Conservation (phyloP, 2,797 vertebrate species). For the Nyctibius grandis region DNA sequence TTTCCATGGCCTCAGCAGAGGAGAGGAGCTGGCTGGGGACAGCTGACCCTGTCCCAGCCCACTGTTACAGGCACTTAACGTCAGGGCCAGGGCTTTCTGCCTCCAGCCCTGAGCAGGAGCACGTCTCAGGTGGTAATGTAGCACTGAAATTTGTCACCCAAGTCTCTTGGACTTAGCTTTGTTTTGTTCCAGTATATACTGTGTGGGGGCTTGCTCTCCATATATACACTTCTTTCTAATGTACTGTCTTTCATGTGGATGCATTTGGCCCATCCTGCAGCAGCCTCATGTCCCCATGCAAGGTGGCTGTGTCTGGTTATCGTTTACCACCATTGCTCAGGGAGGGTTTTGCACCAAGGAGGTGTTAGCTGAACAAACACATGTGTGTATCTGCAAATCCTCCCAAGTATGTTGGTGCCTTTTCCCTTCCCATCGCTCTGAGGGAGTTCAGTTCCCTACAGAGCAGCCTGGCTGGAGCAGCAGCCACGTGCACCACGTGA, state of each 20-base stretch:
- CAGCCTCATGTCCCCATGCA: not conserved
- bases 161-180: not conserved
- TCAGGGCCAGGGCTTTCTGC: not conserved
- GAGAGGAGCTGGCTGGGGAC: not conserved
- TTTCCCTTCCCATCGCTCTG: not conserved
- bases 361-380: not conserved
- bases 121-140: not conserved
- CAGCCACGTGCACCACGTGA: not conserved
- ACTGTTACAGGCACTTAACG: not conserved
- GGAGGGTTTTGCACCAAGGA: not conserved
- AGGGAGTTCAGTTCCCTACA: accelerated
- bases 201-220: not conserved
- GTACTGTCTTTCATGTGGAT: not conserved
- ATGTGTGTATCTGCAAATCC: not conserved
- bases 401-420: accelerated
- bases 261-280: not conserved
- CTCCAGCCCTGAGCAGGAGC: not conserved
- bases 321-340: not conserved
- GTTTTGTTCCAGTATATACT: not conserved
- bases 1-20: accelerated
- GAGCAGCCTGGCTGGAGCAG: not conserved
- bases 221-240: not conserved
- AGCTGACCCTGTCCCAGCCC: not conserved
- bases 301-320: not conserved
- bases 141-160: not conserved